Base-by-base conservation (phyloP, 1,140 invertebrate species). In the Pseudomyrmex flavicornis region DNA sequence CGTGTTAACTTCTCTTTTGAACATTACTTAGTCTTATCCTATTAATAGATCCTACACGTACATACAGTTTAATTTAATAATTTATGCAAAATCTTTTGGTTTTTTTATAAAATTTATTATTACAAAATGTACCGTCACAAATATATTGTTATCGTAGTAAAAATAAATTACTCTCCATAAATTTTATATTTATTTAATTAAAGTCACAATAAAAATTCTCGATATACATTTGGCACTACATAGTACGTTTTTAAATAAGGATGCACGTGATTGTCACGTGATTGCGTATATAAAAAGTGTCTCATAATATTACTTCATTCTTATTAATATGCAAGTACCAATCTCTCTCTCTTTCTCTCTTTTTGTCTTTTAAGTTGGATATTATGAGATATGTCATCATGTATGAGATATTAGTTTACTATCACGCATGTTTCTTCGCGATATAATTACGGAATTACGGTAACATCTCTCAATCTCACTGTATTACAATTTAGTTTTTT, bases 31-130 rank as follows among this genome's bases (percentile, higher is more conserved):
- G 44, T 87, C 48, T 72, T 20, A 59, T 48, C 84, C 85, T 87
- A 88, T 84, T 87, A 87, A 87, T 88, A 87, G 75, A 82, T 65
- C 59, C 35, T 65, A 54, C 54, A 15, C 8, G 22, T 8, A 50
- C 7, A 48, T 46, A 70, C 13, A 61, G 58, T 79, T 35, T 70
- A 59, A 50, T 70, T 59, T 70, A 26, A 80, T n/a, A 7, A 59
- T 61, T 50, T 13, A 48, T 58, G 26, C 26, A 26, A 2, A 26
- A 26, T 26, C 26, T 26, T 26, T 3, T 26, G 26, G 0, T 26
- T 26, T 26, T 26, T 26, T 26, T 3, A 26, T 26, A 4, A 26
- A 26, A 26, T 26, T 26, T 26, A 3, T 26, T 26, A 3, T 26
- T 26, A 26, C 3, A 26, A 26, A 26, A 26, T 26, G 26, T 26